phyloP scores from a whole-genome alignment of 2,113 vertebrate genomes.

The Ivindomyrus marchei region DNA sequence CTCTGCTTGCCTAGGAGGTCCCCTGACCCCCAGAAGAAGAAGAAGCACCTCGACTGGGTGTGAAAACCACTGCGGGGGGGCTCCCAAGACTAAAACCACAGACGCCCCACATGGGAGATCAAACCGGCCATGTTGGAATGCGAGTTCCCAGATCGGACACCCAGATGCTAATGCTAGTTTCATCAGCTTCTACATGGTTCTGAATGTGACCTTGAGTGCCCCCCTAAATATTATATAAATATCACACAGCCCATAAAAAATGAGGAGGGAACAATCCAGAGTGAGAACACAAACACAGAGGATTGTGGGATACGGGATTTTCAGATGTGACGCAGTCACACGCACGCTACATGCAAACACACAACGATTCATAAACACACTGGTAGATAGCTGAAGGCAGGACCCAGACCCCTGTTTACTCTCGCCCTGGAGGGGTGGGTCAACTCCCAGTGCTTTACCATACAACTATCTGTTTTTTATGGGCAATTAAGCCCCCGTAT shows the following conservation, averaged over 20 bases:
- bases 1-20: not conserved
- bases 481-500: not conserved
- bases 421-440: not conserved
- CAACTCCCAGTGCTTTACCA: not conserved
- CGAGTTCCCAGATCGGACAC: not conserved
- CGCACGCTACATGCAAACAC: not conserved
- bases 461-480: not conserved
- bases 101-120: not conserved
- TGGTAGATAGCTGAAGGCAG: not conserved
- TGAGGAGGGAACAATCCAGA: not conserved
- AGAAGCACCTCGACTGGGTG: slow-evolving; percentile 5
- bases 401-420: not conserved
- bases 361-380: not conserved
- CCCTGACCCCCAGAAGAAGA: not conserved
- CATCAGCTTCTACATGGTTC: not conserved
- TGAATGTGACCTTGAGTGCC: not conserved
- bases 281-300: not conserved
- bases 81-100: not conserved
- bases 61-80: not conserved
- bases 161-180: not conserved
- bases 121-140: not conserved
- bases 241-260: not conserved
- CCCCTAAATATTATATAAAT: not conserved
- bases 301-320: not conserved
- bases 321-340: not conserved